These are phyloP conservation scores for Chrysolophus pictus DNA, from an alignment of 2,797 vertebrate genomes.

Conservation along the genomic window DNA sequence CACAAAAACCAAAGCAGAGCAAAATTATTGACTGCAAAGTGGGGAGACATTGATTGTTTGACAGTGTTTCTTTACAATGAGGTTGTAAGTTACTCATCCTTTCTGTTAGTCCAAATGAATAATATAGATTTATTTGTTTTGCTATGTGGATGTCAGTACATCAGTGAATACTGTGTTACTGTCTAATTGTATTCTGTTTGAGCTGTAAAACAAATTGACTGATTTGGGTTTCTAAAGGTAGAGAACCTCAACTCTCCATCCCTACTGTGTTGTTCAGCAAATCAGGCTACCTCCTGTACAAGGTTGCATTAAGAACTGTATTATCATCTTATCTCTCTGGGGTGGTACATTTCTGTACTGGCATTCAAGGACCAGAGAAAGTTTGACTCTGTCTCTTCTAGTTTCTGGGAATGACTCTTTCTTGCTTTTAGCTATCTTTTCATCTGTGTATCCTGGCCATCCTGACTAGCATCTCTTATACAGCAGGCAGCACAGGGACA, in stretches of 20 bases:
- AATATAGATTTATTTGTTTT: not conserved
- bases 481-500: not conserved
- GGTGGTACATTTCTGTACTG: not conserved
- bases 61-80: not conserved
- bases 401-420: not conserved
- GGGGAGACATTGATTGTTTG: not conserved
- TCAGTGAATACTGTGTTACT: not conserved
- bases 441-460: not conserved
- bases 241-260: not conserved
- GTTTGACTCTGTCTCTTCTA: not conserved
- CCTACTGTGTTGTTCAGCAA: not conserved
- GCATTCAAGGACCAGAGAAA: not conserved
- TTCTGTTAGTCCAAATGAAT: slow-evolving; percentile 26
- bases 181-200: not conserved
- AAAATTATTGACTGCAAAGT: not conserved
- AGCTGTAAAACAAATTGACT: not conserved
- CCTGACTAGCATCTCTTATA: not conserved
- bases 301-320: not conserved
- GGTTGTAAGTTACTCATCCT: not conserved
- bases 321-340: not conserved
- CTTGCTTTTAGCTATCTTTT: not conserved
- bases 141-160: not conserved
- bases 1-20: not conserved
- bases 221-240: not conserved
- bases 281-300: not conserved